These are phyloP conservation scores for Ophion slaviceki DNA, from an alignment of 2,888 invertebrate genomes.

Conservation along the genomic window DNA sequence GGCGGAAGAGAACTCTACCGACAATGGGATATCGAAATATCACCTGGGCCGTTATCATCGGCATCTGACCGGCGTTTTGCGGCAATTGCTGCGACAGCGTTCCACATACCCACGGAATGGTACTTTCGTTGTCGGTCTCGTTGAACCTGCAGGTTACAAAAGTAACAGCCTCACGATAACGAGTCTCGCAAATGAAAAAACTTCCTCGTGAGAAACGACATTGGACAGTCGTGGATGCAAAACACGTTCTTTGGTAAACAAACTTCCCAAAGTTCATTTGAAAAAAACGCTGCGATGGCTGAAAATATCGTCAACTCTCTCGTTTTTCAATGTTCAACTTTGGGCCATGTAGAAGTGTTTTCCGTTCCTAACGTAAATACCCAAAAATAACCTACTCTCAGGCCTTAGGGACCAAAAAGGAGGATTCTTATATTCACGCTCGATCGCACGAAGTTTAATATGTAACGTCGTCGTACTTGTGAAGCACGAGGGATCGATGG, in stretches of 20 bases:
- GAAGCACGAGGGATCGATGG: slow-evolving; percentile 92
- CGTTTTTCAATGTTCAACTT: background rate
- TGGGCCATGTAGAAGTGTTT: background rate
- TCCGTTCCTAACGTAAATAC: background rate
- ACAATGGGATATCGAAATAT: slow-evolving; percentile 95
- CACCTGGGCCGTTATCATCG: slow-evolving; percentile 91
- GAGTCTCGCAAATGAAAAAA: slow-evolving; percentile 73
- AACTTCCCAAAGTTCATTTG: background rate
- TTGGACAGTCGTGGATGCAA: background rate
- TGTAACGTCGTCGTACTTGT: slow-evolving; percentile 85
- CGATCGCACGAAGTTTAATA: slow-evolving; percentile 64
- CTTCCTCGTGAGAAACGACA: background rate
- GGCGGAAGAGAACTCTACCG: slow-evolving; percentile 92
- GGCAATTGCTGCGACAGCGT: slow-evolving; percentile 87
- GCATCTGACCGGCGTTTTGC: slow-evolving; percentile 88
- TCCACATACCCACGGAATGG: slow-evolving; percentile 87
- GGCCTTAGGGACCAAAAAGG: background rate
- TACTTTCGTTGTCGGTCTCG: slow-evolving; percentile 83
- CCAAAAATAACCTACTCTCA: background rate
- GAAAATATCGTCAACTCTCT: background rate
- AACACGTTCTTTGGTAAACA: background rate
- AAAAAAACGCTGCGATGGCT: background rate
- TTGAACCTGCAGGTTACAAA: slow-evolving; percentile 82
- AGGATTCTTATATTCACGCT: background rate
- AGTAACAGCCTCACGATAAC: slow-evolving; percentile 48